A percentile compares a stretch with the other conserved stretches of the same genome.
These are phyloP conservation scores for Eclectus roratus DNA, from an alignment of 2,113 vertebrate genomes.

Conservation along the genomic window DNA sequence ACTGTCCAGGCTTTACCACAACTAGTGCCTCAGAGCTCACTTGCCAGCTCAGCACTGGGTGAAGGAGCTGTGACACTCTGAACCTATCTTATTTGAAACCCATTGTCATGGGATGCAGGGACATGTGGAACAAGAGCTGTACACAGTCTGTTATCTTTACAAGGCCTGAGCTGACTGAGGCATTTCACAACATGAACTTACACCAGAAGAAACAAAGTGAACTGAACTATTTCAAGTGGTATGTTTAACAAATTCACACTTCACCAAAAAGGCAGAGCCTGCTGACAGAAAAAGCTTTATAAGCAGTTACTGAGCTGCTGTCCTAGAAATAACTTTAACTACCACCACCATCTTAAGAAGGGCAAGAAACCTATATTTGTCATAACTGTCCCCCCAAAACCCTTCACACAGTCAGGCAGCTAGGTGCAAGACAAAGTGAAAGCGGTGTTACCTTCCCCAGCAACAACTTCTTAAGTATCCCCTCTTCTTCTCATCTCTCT, in stretches of 20 bases:
- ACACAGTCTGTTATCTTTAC: not conserved
- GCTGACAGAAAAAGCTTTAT: not conserved
- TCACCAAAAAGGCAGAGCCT: not conserved
- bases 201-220: not conserved
- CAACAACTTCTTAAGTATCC: not conserved
- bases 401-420: not conserved
- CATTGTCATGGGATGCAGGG: not conserved
- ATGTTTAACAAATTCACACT: not conserved
- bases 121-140: not conserved
- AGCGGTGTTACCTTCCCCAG: not conserved
- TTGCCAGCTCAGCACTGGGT: not conserved
- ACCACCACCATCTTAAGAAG: not conserved
- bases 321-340: not conserved
- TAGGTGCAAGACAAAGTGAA: not conserved
- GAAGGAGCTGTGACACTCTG: not conserved
- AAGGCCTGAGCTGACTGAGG: not conserved
- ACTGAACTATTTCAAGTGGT: not conserved
- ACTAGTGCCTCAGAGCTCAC: not conserved
- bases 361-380: not conserved
- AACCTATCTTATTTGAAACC: accelerated
- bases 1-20: not conserved
- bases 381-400: accelerated
- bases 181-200: not conserved
- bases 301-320: not conserved
- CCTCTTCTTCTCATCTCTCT: not conserved